Conservation (phyloP, 2,113 vertebrate genomes). For the rabbit (Oryctolagus cuniculus) region mOryCun1.1 NC_091453.1:87640501-87641000, state of each 20-base stretch:
- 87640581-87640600: neutral
- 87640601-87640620: slow-evolving; percentile 23
- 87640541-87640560: too few relatives aligned
- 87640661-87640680: neutral
- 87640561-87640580: neutral
- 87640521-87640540: too few relatives aligned
- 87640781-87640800: neutral
- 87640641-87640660: neutral
- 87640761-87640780: neutral
- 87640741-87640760: neutral
- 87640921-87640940: slow-evolving; percentile 61
- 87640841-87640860: neutral
- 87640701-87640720: neutral
- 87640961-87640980: slow-evolving; percentile 75
- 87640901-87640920: neutral
- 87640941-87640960: slow-evolving; percentile 61
- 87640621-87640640: slow-evolving; percentile 6
- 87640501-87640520: too few relatives aligned
- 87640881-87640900: neutral
- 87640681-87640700: neutral
- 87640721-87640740: slow-evolving; percentile 39
- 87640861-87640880: neutral
- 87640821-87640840: neutral
- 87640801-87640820: neutral
- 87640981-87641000: slow-evolving; percentile 67